Percentiles rank a stretch among this genome's conserved stretches.
These are phyloP conservation scores for Drosophila mayri DNA, from an alignment of 1,140 invertebrate genomes.

Conservation along the genomic window DNA sequence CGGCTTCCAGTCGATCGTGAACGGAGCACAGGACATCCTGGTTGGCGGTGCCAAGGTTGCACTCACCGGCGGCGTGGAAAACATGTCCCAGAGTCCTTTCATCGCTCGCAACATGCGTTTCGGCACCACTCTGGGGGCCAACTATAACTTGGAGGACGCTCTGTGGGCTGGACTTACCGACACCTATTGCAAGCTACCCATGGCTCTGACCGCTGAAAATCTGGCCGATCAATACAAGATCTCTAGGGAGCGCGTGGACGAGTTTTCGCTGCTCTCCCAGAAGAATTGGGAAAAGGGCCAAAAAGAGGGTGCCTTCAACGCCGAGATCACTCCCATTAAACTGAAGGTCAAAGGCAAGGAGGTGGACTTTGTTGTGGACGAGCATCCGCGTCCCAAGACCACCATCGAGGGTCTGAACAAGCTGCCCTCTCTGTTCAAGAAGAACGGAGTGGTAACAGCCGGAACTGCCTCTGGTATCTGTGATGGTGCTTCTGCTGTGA, in stretches of 20 bases:
- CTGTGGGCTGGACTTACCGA: slow-evolving; percentile 97
- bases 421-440: slow-evolving; percentile 97
- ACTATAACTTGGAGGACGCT: slow-evolving; percentile 94
- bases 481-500: slow-evolving; percentile 96
- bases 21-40: slow-evolving; percentile 96
- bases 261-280: slow-evolving; percentile 95
- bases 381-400: slow-evolving; percentile 96
- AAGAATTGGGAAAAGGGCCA: slow-evolving; percentile 93
- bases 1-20: slow-evolving; percentile 97
- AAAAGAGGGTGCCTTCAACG: slow-evolving; percentile 94
- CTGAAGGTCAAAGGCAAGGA: slow-evolving; percentile 94
- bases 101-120: slow-evolving; percentile 95
- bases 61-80: slow-evolving; percentile 96
- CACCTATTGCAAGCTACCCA: slow-evolving; percentile 95
- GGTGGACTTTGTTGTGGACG: slow-evolving; percentile 93
- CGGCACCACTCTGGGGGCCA: slow-evolving; percentile 93
- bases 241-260: slow-evolving; percentile 94
- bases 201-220: slow-evolving; percentile 99
- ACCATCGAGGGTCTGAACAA: slow-evolving; percentile 93
- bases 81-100: slow-evolving; percentile 98
- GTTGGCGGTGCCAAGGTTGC: slow-evolving; percentile 95
- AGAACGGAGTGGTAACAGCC: slow-evolving; percentile 97
- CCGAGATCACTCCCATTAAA: slow-evolving; percentile 95
- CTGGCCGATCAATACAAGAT: slow-evolving; percentile 96
- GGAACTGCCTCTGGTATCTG: slow-evolving; percentile 98